These are phyloP conservation scores for Drosophila seguyi DNA, from an alignment of 1,140 invertebrate genomes.

Conservation along the genomic window DNA sequence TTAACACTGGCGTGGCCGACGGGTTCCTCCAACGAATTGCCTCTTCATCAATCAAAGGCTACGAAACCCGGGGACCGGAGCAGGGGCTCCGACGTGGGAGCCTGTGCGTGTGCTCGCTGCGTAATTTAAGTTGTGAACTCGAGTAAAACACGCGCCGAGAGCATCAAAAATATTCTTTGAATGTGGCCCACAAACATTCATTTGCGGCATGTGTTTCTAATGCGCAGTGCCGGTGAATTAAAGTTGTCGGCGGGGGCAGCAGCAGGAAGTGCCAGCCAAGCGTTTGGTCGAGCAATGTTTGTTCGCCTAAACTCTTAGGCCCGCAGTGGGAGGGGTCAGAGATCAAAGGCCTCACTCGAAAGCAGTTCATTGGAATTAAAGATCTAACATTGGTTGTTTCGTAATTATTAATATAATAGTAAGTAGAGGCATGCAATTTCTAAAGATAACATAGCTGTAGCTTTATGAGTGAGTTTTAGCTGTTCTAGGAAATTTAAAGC, in stretches of 20 bases:
- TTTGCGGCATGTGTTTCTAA: constrained; percentile 68
- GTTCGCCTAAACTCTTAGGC: constrained; percentile 14
- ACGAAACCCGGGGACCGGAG: constrained; percentile 19
- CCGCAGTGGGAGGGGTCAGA: neutral
- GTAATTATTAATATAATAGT: neutral
- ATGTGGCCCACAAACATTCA: constrained; percentile 45
- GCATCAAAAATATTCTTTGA: constrained; percentile 67
- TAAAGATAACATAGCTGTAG: neutral
- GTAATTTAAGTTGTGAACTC: constrained; percentile 77
- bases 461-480: too few species aligned
- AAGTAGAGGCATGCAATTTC: neutral
- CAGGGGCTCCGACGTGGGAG: neutral
- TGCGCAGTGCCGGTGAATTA: constrained; percentile 14
- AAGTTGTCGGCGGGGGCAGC: neutral
- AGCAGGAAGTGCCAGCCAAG: constrained; percentile 36
- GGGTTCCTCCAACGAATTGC: constrained; percentile 24
- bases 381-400: neutral
- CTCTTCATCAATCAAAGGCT: constrained; percentile 75
- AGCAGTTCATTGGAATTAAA: constrained; percentile 7
- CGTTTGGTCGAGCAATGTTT: constrained; percentile 42
- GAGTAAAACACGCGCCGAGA: constrained; percentile 65
- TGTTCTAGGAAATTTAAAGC: too few species aligned
- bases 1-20: constrained; percentile 59
- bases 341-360: constrained; percentile 21
- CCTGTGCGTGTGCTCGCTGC: constrained; percentile 59